Evolutionary conservation across 1,140 invertebrate species (phyloP), one percentile per base, ranked within the genome.

Genomic region (Euura saliciscinereae): DNA sequence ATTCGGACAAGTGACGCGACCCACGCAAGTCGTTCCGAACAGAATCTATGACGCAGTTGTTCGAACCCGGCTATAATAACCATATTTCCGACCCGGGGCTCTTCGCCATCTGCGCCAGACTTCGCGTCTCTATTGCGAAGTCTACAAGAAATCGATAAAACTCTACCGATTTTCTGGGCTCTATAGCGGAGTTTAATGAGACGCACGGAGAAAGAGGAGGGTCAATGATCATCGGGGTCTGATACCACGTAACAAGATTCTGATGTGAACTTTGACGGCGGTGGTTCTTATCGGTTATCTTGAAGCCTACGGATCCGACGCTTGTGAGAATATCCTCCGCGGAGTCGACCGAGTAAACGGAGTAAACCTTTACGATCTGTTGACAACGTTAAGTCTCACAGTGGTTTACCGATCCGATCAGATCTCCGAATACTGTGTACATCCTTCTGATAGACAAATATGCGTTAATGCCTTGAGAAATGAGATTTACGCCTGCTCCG

Each of bases 1-100:
- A 28, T 28, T 84, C 83, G 83, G 83, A 83, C 83, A 84, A 77
- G 66, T 44, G 79, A 80, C 70, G 79, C 81, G 79, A 78, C 80
- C 77, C 44, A 67, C 74, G 74, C 74, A 79, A 80, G 28, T 28
- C 28, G 28, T 28, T 28, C 28, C 28, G 28, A 28, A 28, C 28
- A 28, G 28, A 28, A 28, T 28, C 28, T 28, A 59, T 59, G 51
- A 59, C 51, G 51, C 8, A 59, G 51, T 11, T n/a, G 51, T 59
- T 59, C 51, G 6, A 59, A n/a, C 28, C 13, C 51, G 6, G 8
- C 51, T 8, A 59, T 59, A 59, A 8, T 8, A 59, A 8, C 10
- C 51, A 59, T 8, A 3, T 8, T 59, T n/a, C 51, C 51, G 10
- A n/a, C 13, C 51, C 8, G 51, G 51, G 51, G 51, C 51, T 59